Conservation (phyloP, 2,888 invertebrate genomes). For the Rhodophaea formosa region DNA sequence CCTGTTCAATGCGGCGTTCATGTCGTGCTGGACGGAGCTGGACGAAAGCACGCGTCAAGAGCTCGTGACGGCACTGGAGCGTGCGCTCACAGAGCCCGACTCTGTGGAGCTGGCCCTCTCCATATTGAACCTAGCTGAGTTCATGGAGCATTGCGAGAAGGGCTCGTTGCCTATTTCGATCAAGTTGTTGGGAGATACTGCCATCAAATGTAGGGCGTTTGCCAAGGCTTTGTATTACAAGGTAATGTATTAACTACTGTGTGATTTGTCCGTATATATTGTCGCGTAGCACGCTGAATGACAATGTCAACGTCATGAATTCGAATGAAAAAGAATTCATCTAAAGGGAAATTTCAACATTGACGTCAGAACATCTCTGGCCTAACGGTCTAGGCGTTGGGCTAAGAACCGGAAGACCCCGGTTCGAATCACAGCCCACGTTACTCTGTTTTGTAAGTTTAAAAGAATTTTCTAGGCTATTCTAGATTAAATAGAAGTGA, state of each 20-base stretch:
- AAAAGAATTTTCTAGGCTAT: no score
- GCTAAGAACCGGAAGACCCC: no score
- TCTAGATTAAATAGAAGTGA: no score
- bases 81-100: slow-evolving; percentile 94
- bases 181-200: slow-evolving; percentile 93
- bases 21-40: slow-evolving; percentile 99
- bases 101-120: slow-evolving; percentile 97
- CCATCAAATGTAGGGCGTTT: slow-evolving; percentile 93
- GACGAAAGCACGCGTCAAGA: slow-evolving; percentile 91
- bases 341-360: no score
- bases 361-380: no score
- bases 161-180: slow-evolving; percentile 95
- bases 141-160: slow-evolving; percentile 99
- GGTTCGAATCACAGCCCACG: no score
- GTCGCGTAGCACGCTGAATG: no score
- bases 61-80: slow-evolving; percentile 90
- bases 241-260: slow-evolving; percentile 46
- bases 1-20: slow-evolving; percentile 98
- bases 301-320: no score
- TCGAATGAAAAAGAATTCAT: no score
- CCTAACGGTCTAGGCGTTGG: no score
- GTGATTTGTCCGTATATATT: background rate
- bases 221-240: slow-evolving; percentile 84
- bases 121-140: slow-evolving; percentile 97
- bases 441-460: no score